A percentile compares a stretch with the other conserved stretches of the same genome.
Evolutionary conservation across 2,113 vertebrate species (phyloP).

Genomic region (Gila orcuttii): DNA sequence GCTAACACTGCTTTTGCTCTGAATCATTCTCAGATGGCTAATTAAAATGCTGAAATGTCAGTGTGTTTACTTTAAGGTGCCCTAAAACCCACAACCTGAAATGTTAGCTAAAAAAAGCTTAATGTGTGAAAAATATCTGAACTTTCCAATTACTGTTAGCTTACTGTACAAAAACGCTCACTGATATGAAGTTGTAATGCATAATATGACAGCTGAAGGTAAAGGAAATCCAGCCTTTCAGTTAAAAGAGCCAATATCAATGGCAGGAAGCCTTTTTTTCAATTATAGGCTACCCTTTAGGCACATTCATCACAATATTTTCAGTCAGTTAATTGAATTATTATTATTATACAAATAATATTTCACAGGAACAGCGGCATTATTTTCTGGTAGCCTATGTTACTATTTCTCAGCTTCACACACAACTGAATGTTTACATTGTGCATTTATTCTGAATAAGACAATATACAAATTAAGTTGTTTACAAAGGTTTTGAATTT

Average conservation of each 20-base stretch:
- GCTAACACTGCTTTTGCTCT: neutral
- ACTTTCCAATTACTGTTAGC: neutral
- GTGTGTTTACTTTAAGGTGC: neutral
- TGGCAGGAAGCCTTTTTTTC: neutral
- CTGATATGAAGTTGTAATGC: neutral
- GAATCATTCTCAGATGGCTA: neutral
- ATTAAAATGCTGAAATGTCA: neutral
- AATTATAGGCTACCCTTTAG: too few relatives aligned
- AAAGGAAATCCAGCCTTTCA: neutral
- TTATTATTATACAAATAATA: neutral
- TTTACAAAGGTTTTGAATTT: neutral
- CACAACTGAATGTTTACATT: neutral
- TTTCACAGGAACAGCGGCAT: neutral
- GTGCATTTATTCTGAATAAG: neutral
- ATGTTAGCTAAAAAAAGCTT: neutral
- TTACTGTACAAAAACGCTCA: neutral
- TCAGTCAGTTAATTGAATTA: too few relatives aligned
- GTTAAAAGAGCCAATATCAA: neutral
- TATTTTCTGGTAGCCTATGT: neutral
- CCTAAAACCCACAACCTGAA: neutral
- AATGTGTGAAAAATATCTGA: neutral
- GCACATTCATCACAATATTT: too few relatives aligned
- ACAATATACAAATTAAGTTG: neutral
- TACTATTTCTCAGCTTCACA: neutral
- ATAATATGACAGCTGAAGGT: neutral